Evolutionary conservation across 2,113 vertebrate species (phyloP).

Genomic region (Anser brachyrhynchus): DNA sequence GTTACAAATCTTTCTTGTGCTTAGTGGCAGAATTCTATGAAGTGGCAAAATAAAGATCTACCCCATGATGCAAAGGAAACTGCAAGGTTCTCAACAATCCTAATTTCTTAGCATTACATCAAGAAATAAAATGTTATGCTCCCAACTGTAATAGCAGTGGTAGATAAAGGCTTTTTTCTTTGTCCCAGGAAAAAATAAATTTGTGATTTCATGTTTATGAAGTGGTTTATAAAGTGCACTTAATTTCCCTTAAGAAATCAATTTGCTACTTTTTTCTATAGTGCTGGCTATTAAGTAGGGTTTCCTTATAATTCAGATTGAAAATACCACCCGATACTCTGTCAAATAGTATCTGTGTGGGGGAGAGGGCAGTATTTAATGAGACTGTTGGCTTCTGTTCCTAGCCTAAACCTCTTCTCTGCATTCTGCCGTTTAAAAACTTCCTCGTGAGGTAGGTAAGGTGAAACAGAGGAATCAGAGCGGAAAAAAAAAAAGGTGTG

Average conservation of each 20-base stretch:
- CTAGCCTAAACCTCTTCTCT: background rate
- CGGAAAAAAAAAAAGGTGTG: background rate
- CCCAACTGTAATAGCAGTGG: background rate
- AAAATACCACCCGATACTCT: background rate
- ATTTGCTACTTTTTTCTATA: background rate
- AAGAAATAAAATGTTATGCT: background rate
- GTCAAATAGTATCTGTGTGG: background rate
- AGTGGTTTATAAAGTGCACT: background rate
- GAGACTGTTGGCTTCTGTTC: background rate
- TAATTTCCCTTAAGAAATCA: background rate
- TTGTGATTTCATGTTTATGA: background rate
- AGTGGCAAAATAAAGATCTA: conserved; percentile 17
- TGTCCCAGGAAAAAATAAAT: background rate
- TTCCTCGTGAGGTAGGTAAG: background rate
- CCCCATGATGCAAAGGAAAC: background rate
- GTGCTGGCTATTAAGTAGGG: background rate
- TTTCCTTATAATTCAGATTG: background rate
- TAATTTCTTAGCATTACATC: background rate
- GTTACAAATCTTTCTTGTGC: conserved; percentile 29
- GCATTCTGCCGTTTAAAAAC: background rate
- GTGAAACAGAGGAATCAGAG: background rate
- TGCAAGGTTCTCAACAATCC: background rate
- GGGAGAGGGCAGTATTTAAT: background rate
- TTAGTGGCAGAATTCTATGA: conserved; percentile 38
- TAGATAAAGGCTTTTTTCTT: background rate